phyloP scores from a whole-genome alignment of 2,113 vertebrate genomes.

The Channa argus region DNA sequence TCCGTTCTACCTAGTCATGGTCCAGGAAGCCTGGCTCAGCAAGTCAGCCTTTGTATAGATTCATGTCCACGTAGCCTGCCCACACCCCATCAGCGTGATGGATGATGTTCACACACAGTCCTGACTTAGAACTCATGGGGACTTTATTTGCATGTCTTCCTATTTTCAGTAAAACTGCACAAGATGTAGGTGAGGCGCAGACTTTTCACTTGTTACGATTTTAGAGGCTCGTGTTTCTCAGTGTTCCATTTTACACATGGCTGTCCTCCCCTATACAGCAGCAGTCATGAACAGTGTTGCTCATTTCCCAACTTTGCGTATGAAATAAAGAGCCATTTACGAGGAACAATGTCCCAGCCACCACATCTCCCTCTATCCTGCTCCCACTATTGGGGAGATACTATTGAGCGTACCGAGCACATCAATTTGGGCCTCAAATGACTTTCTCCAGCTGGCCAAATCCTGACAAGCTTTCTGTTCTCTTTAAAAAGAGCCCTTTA shows the following conservation, averaged over 20 bases:
- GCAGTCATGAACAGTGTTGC: slow-evolving; percentile 29
- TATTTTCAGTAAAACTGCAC: slow-evolving; percentile 61
- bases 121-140: slow-evolving; percentile 64
- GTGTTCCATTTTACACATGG: slow-evolving; percentile 74
- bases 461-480: slow-evolving; percentile 81
- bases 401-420: slow-evolving; percentile 70
- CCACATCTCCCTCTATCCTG: slow-evolving; percentile 53
- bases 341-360: slow-evolving; percentile 72
- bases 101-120: slow-evolving; percentile 60
- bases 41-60: slow-evolving; percentile 44
- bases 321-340: slow-evolving; percentile 80
- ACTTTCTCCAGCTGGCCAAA: slow-evolving; percentile 80
- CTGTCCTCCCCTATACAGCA: slow-evolving; percentile 28
- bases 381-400: slow-evolving; percentile 71
- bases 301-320: slow-evolving; percentile 68
- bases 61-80: slow-evolving; percentile 56
- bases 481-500: slow-evolving; percentile 76
- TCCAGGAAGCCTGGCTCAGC: slow-evolving; percentile 44
- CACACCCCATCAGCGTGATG: slow-evolving; percentile 66
- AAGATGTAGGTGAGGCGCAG: slow-evolving; percentile 44
- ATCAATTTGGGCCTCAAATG: slow-evolving; percentile 80
- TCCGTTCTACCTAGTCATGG: slow-evolving; percentile 36
- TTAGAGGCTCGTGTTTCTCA: slow-evolving; percentile 56
- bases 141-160: slow-evolving; percentile 71
- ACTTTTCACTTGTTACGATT: slow-evolving; percentile 58